Percentiles rank a stretch among this genome's conserved stretches.
Conservation (phyloP, 2,113 vertebrate species). For the Nansenia antarctica region DNA sequence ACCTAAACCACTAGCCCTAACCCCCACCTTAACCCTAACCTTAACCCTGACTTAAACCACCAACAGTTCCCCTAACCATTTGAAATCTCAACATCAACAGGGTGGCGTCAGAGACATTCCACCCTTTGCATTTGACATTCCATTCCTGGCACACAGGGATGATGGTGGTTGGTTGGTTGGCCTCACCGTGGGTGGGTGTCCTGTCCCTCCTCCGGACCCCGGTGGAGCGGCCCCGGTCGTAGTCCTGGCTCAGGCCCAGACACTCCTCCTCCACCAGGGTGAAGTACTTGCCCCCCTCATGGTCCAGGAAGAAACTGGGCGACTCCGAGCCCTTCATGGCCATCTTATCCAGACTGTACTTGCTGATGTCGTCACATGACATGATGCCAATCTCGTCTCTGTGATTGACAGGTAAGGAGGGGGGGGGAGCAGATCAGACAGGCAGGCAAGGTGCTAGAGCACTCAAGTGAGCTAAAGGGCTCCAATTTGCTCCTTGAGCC, state of each 20-base stretch:
- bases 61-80: no score
- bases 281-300: conserved; percentile 75
- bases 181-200: conserved; percentile 77
- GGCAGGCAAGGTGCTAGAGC: not conserved
- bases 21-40: no score
- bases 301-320: conserved; percentile 75
- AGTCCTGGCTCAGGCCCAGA: conserved; percentile 57
- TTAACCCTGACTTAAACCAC: no score
- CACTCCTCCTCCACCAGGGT: conserved; percentile 70
- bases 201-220: conserved; percentile 79
- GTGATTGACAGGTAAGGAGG: not conserved
- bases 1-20: no score
- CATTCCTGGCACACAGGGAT: not conserved
- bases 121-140: not conserved
- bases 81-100: no score
- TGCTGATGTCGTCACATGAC: conserved; percentile 72
- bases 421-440: not conserved
- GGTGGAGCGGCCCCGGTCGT: conserved; percentile 70
- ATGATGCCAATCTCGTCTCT: conserved; percentile 77
- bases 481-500: no score
- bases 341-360: conserved; percentile 72
- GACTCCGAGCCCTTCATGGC: conserved; percentile 77
- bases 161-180: no score
- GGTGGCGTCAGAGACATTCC: no score
- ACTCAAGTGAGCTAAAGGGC: not conserved